These are phyloP conservation scores for Temnothorax rugatulus DNA, from an alignment of 2,888 invertebrate species.

Conservation along the genomic window DNA sequence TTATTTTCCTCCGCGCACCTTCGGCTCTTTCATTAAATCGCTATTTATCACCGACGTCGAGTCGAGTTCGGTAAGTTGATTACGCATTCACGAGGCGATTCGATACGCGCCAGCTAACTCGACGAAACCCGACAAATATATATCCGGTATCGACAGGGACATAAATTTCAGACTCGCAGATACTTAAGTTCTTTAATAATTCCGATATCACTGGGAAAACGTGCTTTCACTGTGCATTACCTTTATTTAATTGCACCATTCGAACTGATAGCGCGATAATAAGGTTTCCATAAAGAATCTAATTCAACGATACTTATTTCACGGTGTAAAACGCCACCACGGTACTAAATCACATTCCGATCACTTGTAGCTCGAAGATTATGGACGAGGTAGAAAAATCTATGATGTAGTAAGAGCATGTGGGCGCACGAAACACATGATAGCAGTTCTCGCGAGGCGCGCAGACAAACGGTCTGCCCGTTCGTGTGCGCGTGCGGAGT, in stretches of 20 bases:
- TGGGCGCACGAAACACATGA: slow-evolving; percentile 8
- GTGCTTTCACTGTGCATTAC: background rate
- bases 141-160: slow-evolving; percentile 59
- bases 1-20: slow-evolving; percentile 34
- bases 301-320: slow-evolving; percentile 12
- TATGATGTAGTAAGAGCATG: slow-evolving; percentile 16
- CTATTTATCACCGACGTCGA: slow-evolving; percentile 42
- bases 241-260: background rate
- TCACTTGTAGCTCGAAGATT: slow-evolving; percentile 2
- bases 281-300: background rate
- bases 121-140: slow-evolving; percentile 48
- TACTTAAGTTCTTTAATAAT: slow-evolving; percentile 27
- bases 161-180: slow-evolving; percentile 19
- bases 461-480: slow-evolving; percentile 9
- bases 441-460: background rate
- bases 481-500: slow-evolving; percentile 35
- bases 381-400: slow-evolving; percentile 10
- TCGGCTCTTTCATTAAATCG: slow-evolving; percentile 47
- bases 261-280: slow-evolving; percentile 16
- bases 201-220: background rate
- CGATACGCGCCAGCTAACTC: slow-evolving; percentile 46
- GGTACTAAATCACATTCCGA: slow-evolving; percentile 24
- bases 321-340: background rate
- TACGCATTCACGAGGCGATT: slow-evolving; percentile 56
- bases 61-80: slow-evolving; percentile 42